Evolutionary conservation across 2,113 vertebrate species (phyloP).

Genomic region (Meles meles): DNA sequence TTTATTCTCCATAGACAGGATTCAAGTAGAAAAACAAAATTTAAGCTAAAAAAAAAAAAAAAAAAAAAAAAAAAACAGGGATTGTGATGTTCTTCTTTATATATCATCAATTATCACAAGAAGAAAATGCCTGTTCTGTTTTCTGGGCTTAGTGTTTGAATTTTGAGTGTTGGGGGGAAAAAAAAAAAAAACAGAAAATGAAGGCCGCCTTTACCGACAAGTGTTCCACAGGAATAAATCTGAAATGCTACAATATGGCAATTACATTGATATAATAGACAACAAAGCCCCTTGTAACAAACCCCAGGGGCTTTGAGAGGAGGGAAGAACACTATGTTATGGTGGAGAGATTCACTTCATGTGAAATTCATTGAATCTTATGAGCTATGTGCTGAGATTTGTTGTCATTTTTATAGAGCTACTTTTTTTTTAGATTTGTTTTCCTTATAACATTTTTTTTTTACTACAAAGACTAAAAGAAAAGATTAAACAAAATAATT

Average conservation of each 20-base stretch:
- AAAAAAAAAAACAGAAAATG: constrained; percentile 58
- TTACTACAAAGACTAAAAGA: neutral
- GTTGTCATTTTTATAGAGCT: constrained; percentile 9
- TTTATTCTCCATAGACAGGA: neutral
- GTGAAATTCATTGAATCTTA: constrained; percentile 27
- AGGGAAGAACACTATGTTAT: neutral
- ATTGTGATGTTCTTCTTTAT: neutral
- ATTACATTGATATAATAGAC: constrained; percentile 38
- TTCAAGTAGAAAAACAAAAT: neutral
- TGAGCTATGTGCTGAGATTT: neutral
- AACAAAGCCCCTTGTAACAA: constrained; percentile 21
- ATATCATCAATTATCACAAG: constrained; percentile 39
- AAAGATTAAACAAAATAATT: neutral
- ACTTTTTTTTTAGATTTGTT: neutral
- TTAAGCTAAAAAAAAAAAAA: neutral
- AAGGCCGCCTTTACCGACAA: constrained; percentile 16
- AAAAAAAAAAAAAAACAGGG: neutral
- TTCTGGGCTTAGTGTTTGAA: constrained; percentile 1
- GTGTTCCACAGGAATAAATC: constrained; percentile 55
- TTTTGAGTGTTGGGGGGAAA: constrained; percentile 38
- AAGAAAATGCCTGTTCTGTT: neutral
- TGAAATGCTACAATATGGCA: neutral
- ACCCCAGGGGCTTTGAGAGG: neutral
- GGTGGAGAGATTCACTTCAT: neutral
- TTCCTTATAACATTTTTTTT: neutral